Evolutionary conservation across 2,113 vertebrate species (phyloP).

Genomic region (Alosa alosa): DNA sequence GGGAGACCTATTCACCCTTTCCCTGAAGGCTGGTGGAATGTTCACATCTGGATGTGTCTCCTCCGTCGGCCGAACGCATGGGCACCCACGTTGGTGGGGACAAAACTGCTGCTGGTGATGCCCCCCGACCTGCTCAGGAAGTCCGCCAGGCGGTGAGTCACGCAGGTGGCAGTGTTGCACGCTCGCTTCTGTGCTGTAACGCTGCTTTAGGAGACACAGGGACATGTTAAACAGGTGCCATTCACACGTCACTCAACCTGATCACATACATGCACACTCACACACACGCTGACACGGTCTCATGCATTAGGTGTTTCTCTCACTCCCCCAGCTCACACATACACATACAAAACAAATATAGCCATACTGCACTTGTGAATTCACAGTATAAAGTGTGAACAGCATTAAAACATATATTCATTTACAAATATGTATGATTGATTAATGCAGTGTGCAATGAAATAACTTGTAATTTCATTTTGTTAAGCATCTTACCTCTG

Average conservation of each 20-base stretch:
- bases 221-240: not conserved
- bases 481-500: conserved; percentile 8
- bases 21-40: conserved; percentile 42
- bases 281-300: not conserved
- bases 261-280: conserved; percentile 3
- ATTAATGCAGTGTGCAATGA: not conserved
- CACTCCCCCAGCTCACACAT: not conserved
- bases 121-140: conserved; percentile 90
- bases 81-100: conserved; percentile 88
- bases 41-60: conserved; percentile 76
- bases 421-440: not conserved
- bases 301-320: not conserved
- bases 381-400: not conserved
- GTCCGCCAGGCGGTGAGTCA: conserved; percentile 90
- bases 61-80: conserved; percentile 87
- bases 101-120: conserved; percentile 82
- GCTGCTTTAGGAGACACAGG: conserved; percentile 71
- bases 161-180: conserved; percentile 95
- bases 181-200: conserved; percentile 84
- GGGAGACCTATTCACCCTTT: conserved; percentile 61
- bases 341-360: not conserved
- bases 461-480: not conserved
- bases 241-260: not conserved
- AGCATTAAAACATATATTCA: not conserved
- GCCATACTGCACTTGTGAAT: not conserved